Evolutionary conservation across 2,888 invertebrate genomes (phyloP).

Genomic region (Gonocerus acuteangulatus): DNA sequence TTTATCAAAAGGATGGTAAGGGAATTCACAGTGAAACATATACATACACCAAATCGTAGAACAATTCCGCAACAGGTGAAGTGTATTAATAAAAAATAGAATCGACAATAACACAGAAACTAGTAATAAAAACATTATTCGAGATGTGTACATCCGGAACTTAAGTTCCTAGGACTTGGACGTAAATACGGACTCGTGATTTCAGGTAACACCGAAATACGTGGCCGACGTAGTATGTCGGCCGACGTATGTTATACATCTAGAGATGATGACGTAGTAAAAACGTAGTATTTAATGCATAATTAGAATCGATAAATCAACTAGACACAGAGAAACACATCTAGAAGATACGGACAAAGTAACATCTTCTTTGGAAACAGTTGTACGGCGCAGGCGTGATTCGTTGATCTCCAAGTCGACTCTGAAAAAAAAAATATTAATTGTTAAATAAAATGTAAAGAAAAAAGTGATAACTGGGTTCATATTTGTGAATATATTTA

Average conservation of each 20-base stretch:
- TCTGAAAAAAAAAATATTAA: too few relatives aligned
- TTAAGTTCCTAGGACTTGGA: neutral
- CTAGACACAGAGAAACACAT: too few relatives aligned
- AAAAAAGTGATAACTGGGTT: too few relatives aligned
- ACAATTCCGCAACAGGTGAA: neutral
- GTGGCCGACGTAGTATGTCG: neutral
- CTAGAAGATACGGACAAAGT: too few relatives aligned
- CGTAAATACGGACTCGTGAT: neutral
- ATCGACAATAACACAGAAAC: constrained; percentile 13
- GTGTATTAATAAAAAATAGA: constrained; percentile 2
- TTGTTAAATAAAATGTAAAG: too few relatives aligned
- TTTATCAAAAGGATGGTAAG: constrained; percentile 9
- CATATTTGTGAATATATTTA: too few relatives aligned
- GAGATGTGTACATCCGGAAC: constrained; percentile 8
- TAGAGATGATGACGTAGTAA: constrained; percentile 1
- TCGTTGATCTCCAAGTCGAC: too few relatives aligned
- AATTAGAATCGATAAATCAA: too few relatives aligned
- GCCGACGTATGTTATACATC: constrained; percentile 4
- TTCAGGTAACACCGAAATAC: constrained; percentile 1
- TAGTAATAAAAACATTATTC: neutral
- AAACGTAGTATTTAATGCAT: too few relatives aligned
- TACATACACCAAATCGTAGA: constrained; percentile 8
- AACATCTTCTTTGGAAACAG: too few relatives aligned
- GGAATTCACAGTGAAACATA: neutral
- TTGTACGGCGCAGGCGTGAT: too few relatives aligned